These are phyloP conservation scores for Enteromius fasciolatus DNA, from an alignment of 2,797 vertebrate species.

Conservation along the genomic window DNA sequence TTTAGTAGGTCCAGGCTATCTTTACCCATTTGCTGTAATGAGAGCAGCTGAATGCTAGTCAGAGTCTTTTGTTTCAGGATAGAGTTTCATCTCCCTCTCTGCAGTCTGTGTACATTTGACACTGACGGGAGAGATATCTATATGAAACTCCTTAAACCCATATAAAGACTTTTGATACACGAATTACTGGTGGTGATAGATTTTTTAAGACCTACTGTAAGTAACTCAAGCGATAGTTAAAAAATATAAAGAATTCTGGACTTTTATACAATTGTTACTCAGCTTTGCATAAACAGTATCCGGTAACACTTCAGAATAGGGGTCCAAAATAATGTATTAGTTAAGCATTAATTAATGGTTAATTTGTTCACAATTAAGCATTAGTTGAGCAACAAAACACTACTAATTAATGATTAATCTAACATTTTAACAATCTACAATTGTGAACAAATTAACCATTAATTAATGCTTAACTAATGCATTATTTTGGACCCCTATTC, in stretches of 20 bases:
- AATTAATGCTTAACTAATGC: no score
- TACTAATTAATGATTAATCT: no score
- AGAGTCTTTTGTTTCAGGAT: slow-evolving; percentile 32
- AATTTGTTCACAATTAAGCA: no score
- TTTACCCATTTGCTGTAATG: slow-evolving; percentile 8
- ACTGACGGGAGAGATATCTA: background rate
- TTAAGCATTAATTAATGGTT: no score
- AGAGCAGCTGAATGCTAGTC: slow-evolving; percentile 41
- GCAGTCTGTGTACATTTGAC: slow-evolving; percentile 23
- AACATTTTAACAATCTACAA: no score
- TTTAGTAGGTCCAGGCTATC: slow-evolving; percentile 34
- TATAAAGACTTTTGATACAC: background rate
- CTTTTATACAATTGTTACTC: background rate
- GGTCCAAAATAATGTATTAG: no score
- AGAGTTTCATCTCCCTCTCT: slow-evolving; percentile 37
- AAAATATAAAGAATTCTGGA: background rate
- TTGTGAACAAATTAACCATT: no score
- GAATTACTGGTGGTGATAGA: background rate
- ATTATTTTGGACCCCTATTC: no score
- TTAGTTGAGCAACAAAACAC: no score
- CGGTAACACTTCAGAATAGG: no score
- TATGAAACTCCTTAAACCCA: background rate
- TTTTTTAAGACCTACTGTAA: background rate
- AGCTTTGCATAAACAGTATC: background rate
- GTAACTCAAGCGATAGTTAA: background rate